Evolutionary conservation across 2,888 invertebrate species (phyloP), one percentile per base, ranked within the genome.

Genomic region (Macroteleia sp.): DNA sequence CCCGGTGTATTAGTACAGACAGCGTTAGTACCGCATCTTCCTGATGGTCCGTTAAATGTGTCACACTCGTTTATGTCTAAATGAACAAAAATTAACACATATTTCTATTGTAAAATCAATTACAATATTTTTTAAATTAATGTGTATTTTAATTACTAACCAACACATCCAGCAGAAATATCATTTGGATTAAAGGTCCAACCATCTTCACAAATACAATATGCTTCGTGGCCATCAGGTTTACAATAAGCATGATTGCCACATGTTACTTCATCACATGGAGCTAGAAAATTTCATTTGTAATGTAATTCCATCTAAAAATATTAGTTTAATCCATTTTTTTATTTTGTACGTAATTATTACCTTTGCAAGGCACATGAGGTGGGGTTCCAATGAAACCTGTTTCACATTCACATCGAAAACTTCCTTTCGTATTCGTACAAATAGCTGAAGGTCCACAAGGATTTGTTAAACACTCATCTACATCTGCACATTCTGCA

Each of bases 141-240:
- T n/a, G n/a, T n/a, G n/a, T n/a, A n/a, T n/a, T n/a, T n/a, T n/a
- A n/a, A n/a, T 61, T 28, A 82, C 91, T 90, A 85, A 94, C 94
- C 94, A 73, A 97, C 94, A 88, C 98, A 98, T 70, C 98, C 98
- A 42, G 97, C 97, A 4, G 96, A 94, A 81, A 98, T 96, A 87
- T 98, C 96, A 64, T 93, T 95, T 0, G 98, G 97, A 91, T 97
- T 95, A 88, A 96, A 98, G 0, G 97, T 97, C 97, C 97, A 98
- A 0, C 98, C 98, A 71, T 97, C 96, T 89, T 98, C 97, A 88
- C 97, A 97, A 48, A 97, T 96, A 85, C 98, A 98, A 85, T 96
- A 97, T 0, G 97, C 97, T 91, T 97, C 97, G 71, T 94, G 94
- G 28, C 96, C 97, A 84, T 97, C 96, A 0, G 96, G 95, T 89